Conservation (phyloP, 2,888 invertebrate species). For the Leptogaster cylindrica region DNA sequence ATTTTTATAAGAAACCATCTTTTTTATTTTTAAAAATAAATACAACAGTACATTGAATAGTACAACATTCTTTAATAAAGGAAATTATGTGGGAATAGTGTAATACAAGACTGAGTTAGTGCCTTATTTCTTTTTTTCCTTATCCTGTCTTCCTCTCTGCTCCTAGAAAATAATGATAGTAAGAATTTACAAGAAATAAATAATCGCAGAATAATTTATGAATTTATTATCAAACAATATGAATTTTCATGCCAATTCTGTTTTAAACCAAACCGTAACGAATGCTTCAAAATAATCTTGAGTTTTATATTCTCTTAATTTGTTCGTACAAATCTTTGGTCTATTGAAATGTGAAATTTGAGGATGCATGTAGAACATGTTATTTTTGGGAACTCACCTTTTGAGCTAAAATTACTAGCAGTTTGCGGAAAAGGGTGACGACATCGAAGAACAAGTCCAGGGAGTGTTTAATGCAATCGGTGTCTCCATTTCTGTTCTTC, state of each 20-base stretch:
- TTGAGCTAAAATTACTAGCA: conserved; percentile 87
- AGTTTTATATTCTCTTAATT: conserved; percentile 40
- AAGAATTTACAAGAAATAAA: conserved; percentile 13
- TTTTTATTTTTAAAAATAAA: conserved; percentile 23
- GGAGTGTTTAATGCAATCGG: conserved; percentile 91
- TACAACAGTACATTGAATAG: conserved; percentile 7
- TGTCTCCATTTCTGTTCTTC: conserved; percentile 87
- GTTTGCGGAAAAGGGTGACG: conserved; percentile 89
- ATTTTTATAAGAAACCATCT: not conserved
- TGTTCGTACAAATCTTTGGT: conserved; percentile 45
- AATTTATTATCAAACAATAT: not conserved
- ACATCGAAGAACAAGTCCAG: conserved; percentile 95
- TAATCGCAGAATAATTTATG: not conserved
- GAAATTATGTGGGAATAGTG: not conserved
- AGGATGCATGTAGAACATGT: not conserved
- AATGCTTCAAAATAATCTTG: conserved; percentile 11
- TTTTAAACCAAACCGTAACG: not conserved
- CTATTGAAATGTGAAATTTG: conserved; percentile 41
- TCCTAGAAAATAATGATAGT: conserved; percentile 47
- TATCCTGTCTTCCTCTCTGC: conserved; percentile 49
- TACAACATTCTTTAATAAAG: not conserved
- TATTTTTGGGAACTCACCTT: conserved; percentile 68
- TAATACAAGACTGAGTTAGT: conserved; percentile 2
- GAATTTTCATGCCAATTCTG: not conserved
- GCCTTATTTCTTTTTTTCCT: conserved; percentile 46